These are phyloP conservation scores for Eulemur mongoz DNA, from an alignment of 2,797 vertebrate species.

Conservation along the genomic window DNA sequence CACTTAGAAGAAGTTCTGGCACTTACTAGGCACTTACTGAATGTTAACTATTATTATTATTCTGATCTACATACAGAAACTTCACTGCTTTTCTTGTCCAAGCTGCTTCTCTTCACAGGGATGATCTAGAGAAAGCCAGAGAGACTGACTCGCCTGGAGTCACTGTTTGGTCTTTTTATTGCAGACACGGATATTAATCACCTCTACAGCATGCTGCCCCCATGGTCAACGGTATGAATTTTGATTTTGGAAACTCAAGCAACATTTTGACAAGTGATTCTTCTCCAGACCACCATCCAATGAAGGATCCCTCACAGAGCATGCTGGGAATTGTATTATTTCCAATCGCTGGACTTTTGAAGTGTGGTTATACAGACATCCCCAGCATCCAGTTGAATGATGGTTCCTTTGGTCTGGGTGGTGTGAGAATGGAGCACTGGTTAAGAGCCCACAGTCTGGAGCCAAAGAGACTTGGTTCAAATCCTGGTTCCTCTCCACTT, in stretches of 20 bases:
- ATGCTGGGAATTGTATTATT: not conserved
- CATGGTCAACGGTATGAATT: not conserved
- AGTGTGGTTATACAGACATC: too few species aligned
- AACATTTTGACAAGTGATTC: not conserved
- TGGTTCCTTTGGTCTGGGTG: not conserved
- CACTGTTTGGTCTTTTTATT: not conserved
- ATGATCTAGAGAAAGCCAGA: not conserved
- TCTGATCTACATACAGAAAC: not conserved
- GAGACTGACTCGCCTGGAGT: not conserved
- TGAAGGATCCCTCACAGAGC: not conserved
- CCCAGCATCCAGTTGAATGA: not conserved
- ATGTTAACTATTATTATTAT: not conserved
- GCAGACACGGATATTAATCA: not conserved
- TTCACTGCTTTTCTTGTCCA: not conserved
- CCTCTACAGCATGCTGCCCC: not conserved
- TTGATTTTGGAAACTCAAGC: slow-evolving; percentile 27
- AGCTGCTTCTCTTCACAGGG: not conserved
- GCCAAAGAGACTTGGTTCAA: not conserved
- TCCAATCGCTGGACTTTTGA: not conserved
- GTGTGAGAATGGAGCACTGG: not conserved
- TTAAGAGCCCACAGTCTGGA: not conserved
- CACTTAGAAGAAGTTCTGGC: not conserved
- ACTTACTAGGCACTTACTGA: not conserved
- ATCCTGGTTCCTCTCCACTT: not conserved
- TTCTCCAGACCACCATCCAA: not conserved